Percentiles rank a stretch among this genome's conserved stretches.
phyloP scores from a whole-genome alignment of 1,140 invertebrate species.

The Gryon sp. region DNA sequence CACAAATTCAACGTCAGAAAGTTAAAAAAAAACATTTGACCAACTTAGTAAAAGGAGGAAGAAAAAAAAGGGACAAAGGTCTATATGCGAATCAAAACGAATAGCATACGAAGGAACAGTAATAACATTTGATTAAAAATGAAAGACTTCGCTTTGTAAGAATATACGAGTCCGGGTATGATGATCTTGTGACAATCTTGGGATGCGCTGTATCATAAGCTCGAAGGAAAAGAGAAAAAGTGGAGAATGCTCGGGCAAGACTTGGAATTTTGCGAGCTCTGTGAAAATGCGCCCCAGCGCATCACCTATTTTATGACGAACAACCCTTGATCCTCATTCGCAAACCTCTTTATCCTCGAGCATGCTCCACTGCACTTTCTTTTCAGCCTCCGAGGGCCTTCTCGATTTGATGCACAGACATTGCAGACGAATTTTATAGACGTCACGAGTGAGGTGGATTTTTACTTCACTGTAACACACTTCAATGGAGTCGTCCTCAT shows the following conservation, averaged over 20 bases:
- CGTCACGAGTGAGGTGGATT: constrained; percentile 31
- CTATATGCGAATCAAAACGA: too few relatives aligned
- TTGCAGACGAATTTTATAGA: constrained; percentile 60
- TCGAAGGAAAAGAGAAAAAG: constrained; percentile 18
- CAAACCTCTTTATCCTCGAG: constrained; percentile 60
- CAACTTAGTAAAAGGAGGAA: too few relatives aligned
- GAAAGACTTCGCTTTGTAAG: neutral
- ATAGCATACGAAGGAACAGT: neutral
- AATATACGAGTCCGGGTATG: constrained; percentile 22
- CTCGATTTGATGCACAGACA: constrained; percentile 49
- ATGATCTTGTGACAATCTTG: constrained; percentile 19
- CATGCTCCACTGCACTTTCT: constrained; percentile 56
- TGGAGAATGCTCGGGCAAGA: constrained; percentile 33
- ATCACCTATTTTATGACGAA: constrained; percentile 45
- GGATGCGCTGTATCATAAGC: constrained; percentile 20
- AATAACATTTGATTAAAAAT: constrained; percentile 22
- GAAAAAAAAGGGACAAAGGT: neutral
- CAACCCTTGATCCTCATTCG: constrained; percentile 57
- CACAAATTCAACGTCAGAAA: too few relatives aligned
- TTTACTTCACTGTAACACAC: constrained; percentile 56
- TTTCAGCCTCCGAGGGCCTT: constrained; percentile 55
- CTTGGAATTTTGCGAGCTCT: constrained; percentile 35
- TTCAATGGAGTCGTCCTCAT: constrained; percentile 59
- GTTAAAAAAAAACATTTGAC: too few relatives aligned
- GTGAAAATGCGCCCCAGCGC: constrained; percentile 25